Conservation (phyloP, 2,797 vertebrate species). For the Argya squamiceps region DNA sequence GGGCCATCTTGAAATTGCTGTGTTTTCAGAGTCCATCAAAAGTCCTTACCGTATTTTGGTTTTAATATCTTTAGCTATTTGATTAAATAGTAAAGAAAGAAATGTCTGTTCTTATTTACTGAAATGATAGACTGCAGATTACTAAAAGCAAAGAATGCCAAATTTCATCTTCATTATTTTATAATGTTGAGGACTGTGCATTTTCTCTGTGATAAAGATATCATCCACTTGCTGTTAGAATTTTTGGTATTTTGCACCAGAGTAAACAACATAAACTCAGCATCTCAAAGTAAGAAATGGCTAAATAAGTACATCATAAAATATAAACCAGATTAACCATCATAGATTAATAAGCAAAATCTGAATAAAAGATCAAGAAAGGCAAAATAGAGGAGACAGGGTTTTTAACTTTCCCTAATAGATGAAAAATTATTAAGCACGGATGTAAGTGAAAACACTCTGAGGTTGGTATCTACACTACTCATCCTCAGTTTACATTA, state of each 20-base stretch:
- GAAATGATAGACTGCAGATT: constrained; percentile 19
- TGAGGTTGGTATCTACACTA: not conserved
- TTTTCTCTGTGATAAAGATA: not conserved
- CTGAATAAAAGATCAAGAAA: not conserved
- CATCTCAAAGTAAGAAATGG: not conserved
- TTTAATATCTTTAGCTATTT: constrained; percentile 44
- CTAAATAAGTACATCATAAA: not conserved
- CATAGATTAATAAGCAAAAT: not conserved
- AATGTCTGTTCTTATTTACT: not conserved
- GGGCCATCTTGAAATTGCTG: not conserved
- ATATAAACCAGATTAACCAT: not conserved
- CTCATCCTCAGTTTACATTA: not conserved
- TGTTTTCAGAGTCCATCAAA: constrained; percentile 22
- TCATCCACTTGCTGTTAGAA: not conserved
- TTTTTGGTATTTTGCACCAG: not conserved
- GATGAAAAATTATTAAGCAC: not conserved
- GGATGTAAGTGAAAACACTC: not conserved
- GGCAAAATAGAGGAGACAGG: not conserved
- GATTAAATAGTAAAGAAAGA: constrained; percentile 41
- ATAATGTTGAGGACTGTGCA: not conserved
- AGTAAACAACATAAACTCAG: not conserved
- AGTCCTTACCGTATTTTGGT: not conserved
- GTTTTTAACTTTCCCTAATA: not conserved
- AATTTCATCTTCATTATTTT: constrained; percentile 23
- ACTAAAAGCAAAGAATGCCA: constrained; percentile 18